phyloP scores from a whole-genome alignment of 2,888 invertebrate species.

The Dryocosmus kuriphilus region DNA sequence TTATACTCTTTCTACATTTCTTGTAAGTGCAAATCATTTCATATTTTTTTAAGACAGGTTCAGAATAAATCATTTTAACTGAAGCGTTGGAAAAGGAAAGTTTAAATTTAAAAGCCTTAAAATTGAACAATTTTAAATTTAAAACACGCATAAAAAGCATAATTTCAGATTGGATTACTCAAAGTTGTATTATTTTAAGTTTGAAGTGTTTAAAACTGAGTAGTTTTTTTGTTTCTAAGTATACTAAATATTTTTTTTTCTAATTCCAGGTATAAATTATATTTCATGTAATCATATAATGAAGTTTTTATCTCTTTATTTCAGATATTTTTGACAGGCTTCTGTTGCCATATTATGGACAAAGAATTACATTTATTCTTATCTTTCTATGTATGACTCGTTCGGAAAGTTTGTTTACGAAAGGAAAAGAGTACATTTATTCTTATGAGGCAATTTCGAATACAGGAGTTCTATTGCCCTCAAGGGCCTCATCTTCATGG shows the following conservation, averaged over 20 bases:
- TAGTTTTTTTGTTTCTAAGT: too few species aligned
- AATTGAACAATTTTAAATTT: too few species aligned
- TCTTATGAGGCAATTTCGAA: slow-evolving; percentile 70
- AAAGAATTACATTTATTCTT: slow-evolving; percentile 42
- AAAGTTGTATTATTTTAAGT: too few species aligned
- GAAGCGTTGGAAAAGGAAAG: too few species aligned
- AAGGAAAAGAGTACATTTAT: slow-evolving; percentile 71
- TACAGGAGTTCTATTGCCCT: slow-evolving; percentile 71
- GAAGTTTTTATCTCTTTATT: slow-evolving; percentile 23
- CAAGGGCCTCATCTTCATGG: slow-evolving; percentile 72
- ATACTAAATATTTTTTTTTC: not conserved
- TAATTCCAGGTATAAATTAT: slow-evolving; percentile 10
- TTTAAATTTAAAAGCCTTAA: too few species aligned
- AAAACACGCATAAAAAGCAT: too few species aligned
- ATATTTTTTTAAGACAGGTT: too few species aligned
- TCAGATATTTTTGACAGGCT: slow-evolving; percentile 36
- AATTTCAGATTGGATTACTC: too few species aligned
- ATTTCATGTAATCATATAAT: not conserved
- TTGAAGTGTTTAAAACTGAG: too few species aligned
- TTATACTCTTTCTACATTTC: too few species aligned
- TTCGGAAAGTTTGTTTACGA: slow-evolving; percentile 63
- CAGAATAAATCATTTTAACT: too few species aligned
- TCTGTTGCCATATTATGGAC: slow-evolving; percentile 19
- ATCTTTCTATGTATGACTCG: slow-evolving; percentile 36
- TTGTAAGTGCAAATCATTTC: too few species aligned